Evolutionary conservation across 2,797 vertebrate genomes (phyloP), one percentile per base, ranked within the genome.

Genomic region (Crocodylus rhombifer): DNA sequence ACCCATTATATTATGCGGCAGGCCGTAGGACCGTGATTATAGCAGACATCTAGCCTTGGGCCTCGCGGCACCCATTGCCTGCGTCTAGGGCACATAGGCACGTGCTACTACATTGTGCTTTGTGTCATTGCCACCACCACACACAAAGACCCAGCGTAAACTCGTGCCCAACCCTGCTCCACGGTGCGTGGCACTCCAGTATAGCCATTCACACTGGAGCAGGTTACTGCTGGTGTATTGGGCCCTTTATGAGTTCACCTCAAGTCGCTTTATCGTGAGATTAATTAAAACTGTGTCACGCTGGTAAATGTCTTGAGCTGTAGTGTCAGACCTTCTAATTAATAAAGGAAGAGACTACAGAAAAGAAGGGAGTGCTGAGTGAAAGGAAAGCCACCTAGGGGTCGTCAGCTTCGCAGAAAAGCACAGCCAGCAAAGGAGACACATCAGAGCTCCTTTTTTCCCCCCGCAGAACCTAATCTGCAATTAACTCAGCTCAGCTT

Each of bases 311-410:
- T 97, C 97, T 96, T 82, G 69, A 95, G 94, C 95, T 95, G 87
- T 61, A 86, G 95, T 96, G 96, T 97, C 96, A 95, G 96, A 95
- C 95, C 96, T 97, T 87, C 97, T 97, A 97, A 97, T 98, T 97
- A 98, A 96, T 94, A 60, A 84, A 97, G 89, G 93, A 95, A 95
- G 93, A 89, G 97, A 95, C 88, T 94, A 94, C 86, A 94, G 95
- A 95, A 95, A 96, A 87, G 93, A 91, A 88, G 94, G 94, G 92
- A 95, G 96, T 65, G 69, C 86, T 5, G 6, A 80, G 87, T 78
- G 94, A 94, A 95, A 96, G 86, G 71, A 92, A 95, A 95, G 85
- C 92, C 95, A 96, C 82, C 83, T 80, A 77, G 42, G 92, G 91
- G 86, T 90, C 11, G 3, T 93, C 91, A 88, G 87, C 89, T 63